These are phyloP conservation scores for Acronicta leporina DNA, from an alignment of 2,888 invertebrate genomes.

Conservation along the genomic window DNA sequence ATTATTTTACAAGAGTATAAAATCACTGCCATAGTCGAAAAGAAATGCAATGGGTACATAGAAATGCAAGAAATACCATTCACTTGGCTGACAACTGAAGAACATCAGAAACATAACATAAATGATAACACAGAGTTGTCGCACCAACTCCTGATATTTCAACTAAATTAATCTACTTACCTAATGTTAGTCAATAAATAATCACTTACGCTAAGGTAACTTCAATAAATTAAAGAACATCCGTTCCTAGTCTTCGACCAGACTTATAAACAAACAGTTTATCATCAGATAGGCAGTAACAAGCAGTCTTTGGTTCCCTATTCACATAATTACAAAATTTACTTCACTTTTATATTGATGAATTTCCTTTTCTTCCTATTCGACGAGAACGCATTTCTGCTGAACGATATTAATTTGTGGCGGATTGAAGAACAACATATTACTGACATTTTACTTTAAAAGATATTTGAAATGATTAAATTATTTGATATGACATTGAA, in stretches of 20 bases:
- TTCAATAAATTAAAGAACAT: conserved; percentile 84
- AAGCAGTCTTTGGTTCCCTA: conserved; percentile 87
- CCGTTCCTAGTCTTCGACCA: conserved; percentile 68
- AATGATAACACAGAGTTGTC: conserved; percentile 45
- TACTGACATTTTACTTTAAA: conserved; percentile 60
- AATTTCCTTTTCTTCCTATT: conserved; percentile 83
- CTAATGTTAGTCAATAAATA: conserved; percentile 85
- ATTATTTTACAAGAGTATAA: conserved; percentile 87
- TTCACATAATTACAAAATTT: conserved; percentile 73
- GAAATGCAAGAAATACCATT: conserved; percentile 70
- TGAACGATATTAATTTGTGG: conserved; percentile 79
- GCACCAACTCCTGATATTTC: conserved; percentile 59
- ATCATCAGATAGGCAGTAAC: conserved; percentile 73
- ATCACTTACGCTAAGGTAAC: conserved; percentile 86
- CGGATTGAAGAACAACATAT: conserved; percentile 73
- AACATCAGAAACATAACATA: conserved; percentile 56
- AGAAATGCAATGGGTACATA: conserved; percentile 83
- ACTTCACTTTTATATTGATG: conserved; percentile 42
- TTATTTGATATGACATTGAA: conserved; percentile 36
- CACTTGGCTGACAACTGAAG: conserved; percentile 56
- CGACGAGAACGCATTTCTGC: conserved; percentile 80
- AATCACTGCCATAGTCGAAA: conserved; percentile 74
- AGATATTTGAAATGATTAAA: conserved; percentile 32
- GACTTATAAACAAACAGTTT: conserved; percentile 64
- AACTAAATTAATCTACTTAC: conserved; percentile 70